phyloP scores from a whole-genome alignment of 1,140 invertebrate genomes.

The Ceratina japonica region DNA sequence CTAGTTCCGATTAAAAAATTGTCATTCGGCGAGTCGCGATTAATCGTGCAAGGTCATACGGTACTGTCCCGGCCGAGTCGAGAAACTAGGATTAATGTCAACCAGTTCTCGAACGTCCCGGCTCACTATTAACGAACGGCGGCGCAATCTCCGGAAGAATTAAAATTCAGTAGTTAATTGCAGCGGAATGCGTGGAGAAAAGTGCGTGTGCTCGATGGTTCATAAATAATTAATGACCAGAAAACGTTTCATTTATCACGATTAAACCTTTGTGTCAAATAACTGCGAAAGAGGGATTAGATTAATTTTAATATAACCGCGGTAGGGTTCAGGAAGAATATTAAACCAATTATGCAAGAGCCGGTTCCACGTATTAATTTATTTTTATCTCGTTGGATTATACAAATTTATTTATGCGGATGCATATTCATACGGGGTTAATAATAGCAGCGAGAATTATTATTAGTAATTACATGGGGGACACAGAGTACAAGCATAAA shows the following conservation, averaged over 20 bases:
- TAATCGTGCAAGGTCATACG: constrained; percentile 42
- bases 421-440: neutral
- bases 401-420: neutral
- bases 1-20: constrained; percentile 11
- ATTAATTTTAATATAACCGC: neutral
- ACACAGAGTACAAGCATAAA: neutral
- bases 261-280: too few relatives aligned
- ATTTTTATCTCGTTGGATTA: too few relatives aligned
- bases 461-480: neutral
- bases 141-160: constrained; percentile 16
- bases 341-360: neutral
- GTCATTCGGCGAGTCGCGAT: constrained; percentile 25
- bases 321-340: neutral
- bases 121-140: neutral
- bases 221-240: constrained; percentile 2
- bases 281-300: too few relatives aligned
- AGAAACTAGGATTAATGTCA: constrained; percentile 48
- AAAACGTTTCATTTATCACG: too few relatives aligned
- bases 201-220: neutral
- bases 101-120: neutral
- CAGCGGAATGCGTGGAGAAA: neutral
- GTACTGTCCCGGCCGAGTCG: constrained; percentile 23
- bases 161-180: constrained; percentile 22
- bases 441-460: neutral
- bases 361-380: neutral